These are phyloP conservation scores for Danio tinwini DNA, from an alignment of 2,797 vertebrate species.

Conservation along the genomic window DNA sequence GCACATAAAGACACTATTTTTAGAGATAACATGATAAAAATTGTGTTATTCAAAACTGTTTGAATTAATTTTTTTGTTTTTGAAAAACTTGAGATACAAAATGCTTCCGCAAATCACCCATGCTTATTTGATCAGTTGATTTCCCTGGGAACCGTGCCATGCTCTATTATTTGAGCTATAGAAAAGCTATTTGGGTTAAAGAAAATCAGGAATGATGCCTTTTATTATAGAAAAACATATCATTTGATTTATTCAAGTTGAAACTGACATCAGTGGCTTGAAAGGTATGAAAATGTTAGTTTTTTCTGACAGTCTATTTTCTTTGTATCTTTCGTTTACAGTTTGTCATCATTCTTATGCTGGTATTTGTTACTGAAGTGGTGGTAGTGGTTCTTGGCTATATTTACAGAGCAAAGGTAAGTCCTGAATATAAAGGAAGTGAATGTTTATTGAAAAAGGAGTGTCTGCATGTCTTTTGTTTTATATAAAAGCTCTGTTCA, in stretches of 20 bases:
- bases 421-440: background rate
- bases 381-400: slow-evolving; percentile 97
- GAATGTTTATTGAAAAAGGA: slow-evolving; percentile 39
- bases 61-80: too few relatives aligned
- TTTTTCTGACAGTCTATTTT: background rate
- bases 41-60: too few relatives aligned
- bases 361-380: slow-evolving; percentile 96
- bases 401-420: slow-evolving; percentile 97
- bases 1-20: too few relatives aligned
- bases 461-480: slow-evolving; percentile 12
- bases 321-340: slow-evolving; percentile 69
- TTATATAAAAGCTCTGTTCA: background rate
- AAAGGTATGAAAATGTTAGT: background rate
- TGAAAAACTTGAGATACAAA: too few relatives aligned
- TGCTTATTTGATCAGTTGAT: too few relatives aligned
- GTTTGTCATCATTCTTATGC: slow-evolving; percentile 95
- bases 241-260: background rate
- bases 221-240: background rate
- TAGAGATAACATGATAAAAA: too few relatives aligned
- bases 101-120: too few relatives aligned
- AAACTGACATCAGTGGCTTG: background rate
- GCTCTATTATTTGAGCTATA: too few relatives aligned
- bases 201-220: background rate
- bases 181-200: too few relatives aligned
- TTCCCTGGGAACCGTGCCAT: too few relatives aligned